Evolutionary conservation across 2,888 invertebrate species (phyloP).

Genomic region (Scaptodrosophila latifasciaeformis): DNA sequence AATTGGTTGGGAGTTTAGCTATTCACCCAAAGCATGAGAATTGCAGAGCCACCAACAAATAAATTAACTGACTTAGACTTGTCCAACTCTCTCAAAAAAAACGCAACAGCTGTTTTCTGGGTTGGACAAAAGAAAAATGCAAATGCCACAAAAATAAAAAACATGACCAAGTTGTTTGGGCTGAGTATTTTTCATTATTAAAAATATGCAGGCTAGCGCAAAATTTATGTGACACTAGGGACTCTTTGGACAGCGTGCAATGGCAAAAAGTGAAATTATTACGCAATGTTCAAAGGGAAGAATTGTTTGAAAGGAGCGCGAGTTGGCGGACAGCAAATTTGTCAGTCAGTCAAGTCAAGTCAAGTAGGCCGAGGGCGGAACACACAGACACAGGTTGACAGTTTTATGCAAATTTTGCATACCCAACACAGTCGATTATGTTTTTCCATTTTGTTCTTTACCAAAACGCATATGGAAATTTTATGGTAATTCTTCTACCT

Average conservation of each 20-base stretch:
- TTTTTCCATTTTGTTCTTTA: too few relatives aligned
- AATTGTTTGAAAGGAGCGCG: slow-evolving; percentile 11
- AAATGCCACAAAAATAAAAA: background rate
- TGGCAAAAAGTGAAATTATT: background rate
- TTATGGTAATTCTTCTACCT: slow-evolving; percentile 49
- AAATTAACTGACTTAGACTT: slow-evolving; percentile 45
- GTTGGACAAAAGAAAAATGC: slow-evolving; percentile 19
- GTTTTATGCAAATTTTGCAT: slow-evolving; percentile 41
- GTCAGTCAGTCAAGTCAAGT: slow-evolving; percentile 4
- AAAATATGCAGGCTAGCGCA: background rate
- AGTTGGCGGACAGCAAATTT: slow-evolving; percentile 32
- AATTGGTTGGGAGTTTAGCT: slow-evolving; percentile 51
- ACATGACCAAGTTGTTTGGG: background rate
- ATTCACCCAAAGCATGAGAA: too few relatives aligned
- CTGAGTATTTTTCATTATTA: slow-evolving; percentile 14
- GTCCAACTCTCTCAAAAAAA: background rate
- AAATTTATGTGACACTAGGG: slow-evolving; percentile 49
- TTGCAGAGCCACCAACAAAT: slow-evolving; percentile 43
- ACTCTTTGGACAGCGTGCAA: slow-evolving; percentile 12
- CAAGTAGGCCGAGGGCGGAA: background rate
- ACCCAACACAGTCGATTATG: too few relatives aligned
- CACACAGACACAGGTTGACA: background rate
- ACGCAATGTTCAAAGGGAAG: slow-evolving; percentile 42
- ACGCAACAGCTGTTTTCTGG: slow-evolving; percentile 32
- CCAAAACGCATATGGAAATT: slow-evolving; percentile 62